Evolutionary conservation across 2,888 invertebrate genomes (phyloP).

Genomic region (Orthosia cruda): DNA sequence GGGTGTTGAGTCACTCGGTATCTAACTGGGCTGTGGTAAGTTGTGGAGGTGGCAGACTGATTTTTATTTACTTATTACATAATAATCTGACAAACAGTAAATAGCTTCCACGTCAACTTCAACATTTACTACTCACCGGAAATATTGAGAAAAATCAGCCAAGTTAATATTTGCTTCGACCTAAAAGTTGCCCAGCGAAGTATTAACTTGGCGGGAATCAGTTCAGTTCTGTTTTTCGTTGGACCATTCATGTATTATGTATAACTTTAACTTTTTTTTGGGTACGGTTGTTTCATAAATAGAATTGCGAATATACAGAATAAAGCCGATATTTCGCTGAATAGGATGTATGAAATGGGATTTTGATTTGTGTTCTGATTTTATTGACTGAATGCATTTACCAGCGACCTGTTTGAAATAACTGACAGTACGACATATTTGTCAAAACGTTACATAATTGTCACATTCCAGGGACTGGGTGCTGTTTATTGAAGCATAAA

Average conservation of each 20-base stretch:
- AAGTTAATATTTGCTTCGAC: conserved; percentile 52
- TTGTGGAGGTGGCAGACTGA: too few species aligned
- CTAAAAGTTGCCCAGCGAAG: conserved; percentile 30
- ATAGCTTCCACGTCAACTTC: neutral
- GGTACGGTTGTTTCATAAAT: conserved; percentile 1
- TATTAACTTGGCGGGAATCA: conserved; percentile 12
- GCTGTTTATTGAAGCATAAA: too few species aligned
- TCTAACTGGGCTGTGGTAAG: too few species aligned
- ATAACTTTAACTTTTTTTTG: conserved; percentile 14
- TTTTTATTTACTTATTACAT: neutral
- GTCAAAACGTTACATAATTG: too few species aligned
- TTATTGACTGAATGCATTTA: neutral
- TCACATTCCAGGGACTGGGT: too few species aligned
- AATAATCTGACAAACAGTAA: neutral
- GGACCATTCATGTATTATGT: conserved; percentile 21
- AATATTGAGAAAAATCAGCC: conserved; percentile 19
- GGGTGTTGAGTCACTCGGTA: too few species aligned
- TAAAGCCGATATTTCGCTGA: conserved; percentile 17
- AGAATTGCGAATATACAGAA: conserved; percentile 4
- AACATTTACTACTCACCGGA: neutral
- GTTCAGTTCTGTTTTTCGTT: conserved; percentile 13
- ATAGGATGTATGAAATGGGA: neutral
- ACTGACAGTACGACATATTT: too few species aligned
- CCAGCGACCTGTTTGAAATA: too few species aligned
- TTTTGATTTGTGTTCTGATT: conserved; percentile 3